phyloP scores from a whole-genome alignment of 2,888 invertebrate species.

The Hyles lineata region DNA sequence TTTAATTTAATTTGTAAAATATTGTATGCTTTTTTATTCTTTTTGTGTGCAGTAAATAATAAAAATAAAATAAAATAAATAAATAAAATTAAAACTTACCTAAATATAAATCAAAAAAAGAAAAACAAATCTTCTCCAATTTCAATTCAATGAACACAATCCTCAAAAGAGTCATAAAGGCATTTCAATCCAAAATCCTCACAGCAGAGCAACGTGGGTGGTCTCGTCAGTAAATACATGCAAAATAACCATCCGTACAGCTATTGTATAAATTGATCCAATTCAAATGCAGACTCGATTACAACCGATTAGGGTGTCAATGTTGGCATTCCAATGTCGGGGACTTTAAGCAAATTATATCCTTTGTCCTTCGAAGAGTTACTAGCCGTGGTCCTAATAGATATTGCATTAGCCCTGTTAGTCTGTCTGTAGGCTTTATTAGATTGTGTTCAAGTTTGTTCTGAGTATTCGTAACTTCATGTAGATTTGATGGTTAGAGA shows the following conservation, averaged over 20 bases:
- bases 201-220: too few relatives aligned
- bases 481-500: background rate
- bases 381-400: slow-evolving; percentile 11
- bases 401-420: slow-evolving; percentile 20
- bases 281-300: slow-evolving; percentile 25
- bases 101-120: too few relatives aligned
- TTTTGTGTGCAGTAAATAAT: too few relatives aligned
- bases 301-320: slow-evolving; percentile 24
- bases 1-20: too few relatives aligned
- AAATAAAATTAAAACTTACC: too few relatives aligned
- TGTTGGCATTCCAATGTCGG: slow-evolving; percentile 9
- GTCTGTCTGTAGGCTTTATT: slow-evolving; percentile 8
- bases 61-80: too few relatives aligned
- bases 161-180: too few relatives aligned
- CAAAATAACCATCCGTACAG: slow-evolving; percentile 12
- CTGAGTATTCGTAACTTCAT: slow-evolving; percentile 12
- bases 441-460: slow-evolving; percentile 12
- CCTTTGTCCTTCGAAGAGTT: slow-evolving; percentile 19
- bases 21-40: too few relatives aligned
- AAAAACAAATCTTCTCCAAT: too few relatives aligned
- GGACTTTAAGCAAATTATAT: slow-evolving; percentile 24
- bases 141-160: too few relatives aligned
- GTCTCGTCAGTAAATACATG: background rate
- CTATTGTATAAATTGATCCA: slow-evolving; percentile 23
- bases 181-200: too few relatives aligned